Conservation (phyloP, 2,797 vertebrate genomes). For the Heliangelus exortis region DNA sequence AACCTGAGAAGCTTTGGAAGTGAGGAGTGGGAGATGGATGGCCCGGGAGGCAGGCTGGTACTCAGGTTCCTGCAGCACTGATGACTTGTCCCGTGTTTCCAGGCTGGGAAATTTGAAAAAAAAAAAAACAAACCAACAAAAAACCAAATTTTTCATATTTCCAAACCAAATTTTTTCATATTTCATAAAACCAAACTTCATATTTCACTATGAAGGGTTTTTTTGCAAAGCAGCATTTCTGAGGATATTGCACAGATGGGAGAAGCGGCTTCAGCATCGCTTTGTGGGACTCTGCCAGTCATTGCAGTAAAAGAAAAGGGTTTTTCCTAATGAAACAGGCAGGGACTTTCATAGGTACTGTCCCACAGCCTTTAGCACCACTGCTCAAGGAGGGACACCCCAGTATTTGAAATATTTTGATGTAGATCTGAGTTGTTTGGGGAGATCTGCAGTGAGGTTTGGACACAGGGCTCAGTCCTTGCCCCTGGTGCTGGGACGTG, state of each 20-base stretch:
- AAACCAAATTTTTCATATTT: no score
- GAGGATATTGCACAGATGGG: neutral
- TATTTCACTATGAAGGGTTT: rapidly evolving
- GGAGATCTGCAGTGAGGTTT: neutral
- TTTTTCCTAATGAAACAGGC: neutral
- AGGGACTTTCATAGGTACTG: neutral
- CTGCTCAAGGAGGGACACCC: rapidly evolving
- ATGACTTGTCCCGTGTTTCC: rapidly evolving
- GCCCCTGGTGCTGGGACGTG: rapidly evolving
- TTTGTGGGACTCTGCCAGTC: neutral
- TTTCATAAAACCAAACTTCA: no score
- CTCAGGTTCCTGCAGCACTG: neutral
- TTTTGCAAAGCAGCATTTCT: neutral
- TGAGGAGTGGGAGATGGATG: slow-evolving; percentile 53
- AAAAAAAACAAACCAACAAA: no score
- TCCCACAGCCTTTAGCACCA: neutral
- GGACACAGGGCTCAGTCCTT: neutral
- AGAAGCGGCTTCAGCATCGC: neutral
- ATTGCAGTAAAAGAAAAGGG: neutral
- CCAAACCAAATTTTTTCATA: no score
- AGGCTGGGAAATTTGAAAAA: neutral
- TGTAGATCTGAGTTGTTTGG: neutral
- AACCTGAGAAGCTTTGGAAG: slow-evolving; percentile 46
- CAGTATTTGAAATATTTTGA: neutral
- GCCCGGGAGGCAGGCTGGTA: neutral